Conservation (phyloP, 2,797 vertebrate genomes). For the Coregonus suidteri region DNA sequence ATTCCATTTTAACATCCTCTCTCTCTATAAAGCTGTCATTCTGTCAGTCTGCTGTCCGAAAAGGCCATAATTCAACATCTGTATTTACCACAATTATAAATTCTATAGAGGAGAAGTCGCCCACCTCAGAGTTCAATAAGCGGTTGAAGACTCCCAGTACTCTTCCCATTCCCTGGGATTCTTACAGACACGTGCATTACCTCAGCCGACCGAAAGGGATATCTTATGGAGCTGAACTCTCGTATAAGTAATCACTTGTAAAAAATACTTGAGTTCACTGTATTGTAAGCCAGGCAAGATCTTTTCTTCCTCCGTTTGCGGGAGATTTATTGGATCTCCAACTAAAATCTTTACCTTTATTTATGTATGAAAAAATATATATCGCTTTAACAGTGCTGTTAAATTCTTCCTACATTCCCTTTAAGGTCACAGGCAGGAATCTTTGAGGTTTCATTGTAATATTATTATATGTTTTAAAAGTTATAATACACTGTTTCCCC, state of each 20-base stretch:
- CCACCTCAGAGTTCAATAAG: conserved; percentile 57
- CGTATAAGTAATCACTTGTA: conserved; percentile 57
- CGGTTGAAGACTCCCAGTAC: conserved; percentile 38
- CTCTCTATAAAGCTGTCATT: conserved; percentile 67
- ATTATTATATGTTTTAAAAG: conserved; percentile 51
- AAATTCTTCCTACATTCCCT: conserved; percentile 62
- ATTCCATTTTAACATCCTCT: conserved; percentile 58
- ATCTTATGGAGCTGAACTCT: conserved; percentile 58
- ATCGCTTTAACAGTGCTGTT: conserved; percentile 52
- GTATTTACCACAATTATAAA: conserved; percentile 61
- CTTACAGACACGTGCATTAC: conserved; percentile 38
- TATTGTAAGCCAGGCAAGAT: conserved; percentile 48
- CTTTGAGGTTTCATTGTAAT: conserved; percentile 41
- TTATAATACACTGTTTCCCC: conserved; percentile 51
- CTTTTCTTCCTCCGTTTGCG: conserved; percentile 51
- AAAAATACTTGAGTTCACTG: conserved; percentile 58
- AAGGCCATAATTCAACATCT: conserved; percentile 67
- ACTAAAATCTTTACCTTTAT: conserved; percentile 53
- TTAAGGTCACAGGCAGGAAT: conserved; percentile 54
- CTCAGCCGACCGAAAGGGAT: conserved; percentile 41
- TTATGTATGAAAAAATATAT: too few species aligned
- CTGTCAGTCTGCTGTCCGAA: conserved; percentile 58
- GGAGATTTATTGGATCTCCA: conserved; percentile 71
- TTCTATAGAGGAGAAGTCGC: conserved; percentile 48
- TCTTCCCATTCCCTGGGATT: conserved; percentile 36